Evolutionary conservation across 2,888 invertebrate species (phyloP), one percentile per base, ranked within the genome.

Genomic region (Zeuzera pyrina): DNA sequence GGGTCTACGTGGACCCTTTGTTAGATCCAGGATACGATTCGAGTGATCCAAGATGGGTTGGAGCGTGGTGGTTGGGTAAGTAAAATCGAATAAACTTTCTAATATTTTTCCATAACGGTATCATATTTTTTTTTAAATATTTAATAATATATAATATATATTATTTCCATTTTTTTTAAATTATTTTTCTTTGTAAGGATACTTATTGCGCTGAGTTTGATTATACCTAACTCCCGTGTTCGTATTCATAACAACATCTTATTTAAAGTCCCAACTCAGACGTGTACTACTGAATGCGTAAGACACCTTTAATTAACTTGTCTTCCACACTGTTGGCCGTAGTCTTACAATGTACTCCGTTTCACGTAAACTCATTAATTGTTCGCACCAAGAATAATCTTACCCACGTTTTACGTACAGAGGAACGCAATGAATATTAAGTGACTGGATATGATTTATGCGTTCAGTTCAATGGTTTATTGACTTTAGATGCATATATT

Each of bases 61-160:
- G 97, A 30, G 97, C 97, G 26, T 98, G 97, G 97, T 98, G 97
- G 97, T 84, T 98, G 36, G 96, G 94, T 87, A 81, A 89, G 85
- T 85, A n/a, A n/a, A n/a, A n/a, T n/a, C n/a, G n/a, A n/a, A n/a
- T n/a, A n/a, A n/a, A n/a, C n/a, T n/a, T n/a, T n/a, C n/a, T n/a
- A n/a, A n/a, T n/a, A n/a, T n/a, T n/a, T n/a, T n/a, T n/a, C n/a
- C n/a, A n/a, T n/a, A n/a, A n/a, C n/a, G n/a, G n/a, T n/a, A n/a
- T n/a, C n/a, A n/a, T n/a, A n/a, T n/a, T n/a, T n/a, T n/a, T n/a
- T n/a, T n/a, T n/a, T n/a, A n/a, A n/a, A n/a, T n/a, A n/a, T n/a
- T n/a, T n/a, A n/a, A n/a, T n/a, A n/a, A n/a, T n/a, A n/a, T n/a
- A n/a, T n/a, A n/a, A n/a, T n/a, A n/a, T n/a, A n/a, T n/a, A n/a